phyloP scores from a whole-genome alignment of 2,113 vertebrate species.

The Cololabis saira region DNA sequence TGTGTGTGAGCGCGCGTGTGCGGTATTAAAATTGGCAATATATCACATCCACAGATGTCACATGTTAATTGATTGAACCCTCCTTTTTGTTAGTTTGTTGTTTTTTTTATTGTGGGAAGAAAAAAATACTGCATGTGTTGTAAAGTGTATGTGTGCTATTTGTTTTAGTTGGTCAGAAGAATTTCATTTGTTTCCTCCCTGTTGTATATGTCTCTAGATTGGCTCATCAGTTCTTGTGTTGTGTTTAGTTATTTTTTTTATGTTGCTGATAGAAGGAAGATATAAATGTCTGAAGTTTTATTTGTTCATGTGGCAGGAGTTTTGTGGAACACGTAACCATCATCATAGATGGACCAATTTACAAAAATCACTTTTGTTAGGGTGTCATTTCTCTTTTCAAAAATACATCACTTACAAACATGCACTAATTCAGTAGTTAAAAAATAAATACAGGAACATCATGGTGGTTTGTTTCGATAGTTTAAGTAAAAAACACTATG shows the following conservation, averaged over 20 bases:
- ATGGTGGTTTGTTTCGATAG: constrained; percentile 16
- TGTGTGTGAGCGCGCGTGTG: too few relatives aligned
- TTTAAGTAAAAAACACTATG: constrained; percentile 8
- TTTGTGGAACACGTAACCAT: constrained; percentile 22
- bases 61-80: not conserved
- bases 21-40: too few relatives aligned
- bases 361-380: constrained; percentile 12
- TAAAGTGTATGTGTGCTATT: constrained; percentile 36
- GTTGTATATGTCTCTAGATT: constrained; percentile 6
- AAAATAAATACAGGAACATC: not conserved
- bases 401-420: too few relatives aligned
- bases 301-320: constrained; percentile 10
- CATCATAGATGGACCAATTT: constrained; percentile 12
- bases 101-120: constrained; percentile 48
- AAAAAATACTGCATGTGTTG: constrained; percentile 51
- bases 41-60: too few relatives aligned
- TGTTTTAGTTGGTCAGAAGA: not conserved
- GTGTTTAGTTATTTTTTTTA: constrained; percentile 21
- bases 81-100: constrained; percentile 20
- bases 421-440: too few relatives aligned
- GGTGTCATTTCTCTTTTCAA: too few relatives aligned
- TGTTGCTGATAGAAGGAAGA: constrained; percentile 51
- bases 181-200: not conserved
- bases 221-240: too few relatives aligned
- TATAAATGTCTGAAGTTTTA: constrained; percentile 59